Base-by-base conservation (phyloP, 2,113 vertebrate species). In the Pollachius pollachius region DNA sequence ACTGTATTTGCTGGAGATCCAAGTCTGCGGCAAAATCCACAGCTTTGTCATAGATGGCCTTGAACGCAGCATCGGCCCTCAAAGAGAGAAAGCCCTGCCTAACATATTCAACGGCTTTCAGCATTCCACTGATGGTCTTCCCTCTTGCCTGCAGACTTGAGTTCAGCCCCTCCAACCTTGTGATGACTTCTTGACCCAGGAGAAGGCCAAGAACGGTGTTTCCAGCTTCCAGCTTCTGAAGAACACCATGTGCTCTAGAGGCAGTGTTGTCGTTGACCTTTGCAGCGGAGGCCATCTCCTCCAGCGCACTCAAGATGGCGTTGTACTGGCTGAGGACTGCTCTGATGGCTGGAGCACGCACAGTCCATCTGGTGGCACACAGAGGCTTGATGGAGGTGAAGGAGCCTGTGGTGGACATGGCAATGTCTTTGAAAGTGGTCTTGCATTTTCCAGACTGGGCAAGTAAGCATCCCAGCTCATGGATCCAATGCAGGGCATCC, bases 351-450 rank as follows among this genome's bases (percentile, higher is more conserved):
- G 37, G 15, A 52, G 15, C 54, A 15, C 59, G 25, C 6, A 23
- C 68, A 18, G 41, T 62, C 68, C 60, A 62, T 27, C 60, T 52
- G 21, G 68, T 62, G 9, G 30, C 37, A 63, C 68, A 70, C 11
- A 63, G 15, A 17, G 60, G 59, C 41, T 63, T 37, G 15, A 70
- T 37, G 21, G 3, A 52, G 48, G 3, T 23, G 19, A 70, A 18
- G 4, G 19, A 52, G 13, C 68, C 41, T 21, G 8, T 19, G 18
- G 30, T n/a, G 34, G 67, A 15, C 4, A 5, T 54, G 3, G 66
- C 17, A 34, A 69, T 60, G 18, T 25, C 27, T 19, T 37, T 17
- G 9, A 69, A 69, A 16, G 6, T 59, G 9, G 25, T 60, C 13
- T 69, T 69, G 34, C 17, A 62, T 48, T 70, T 70, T 2, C 68